Base-by-base conservation (phyloP, 2,888 invertebrate genomes). In the Pomacea canaliculata region DNA sequence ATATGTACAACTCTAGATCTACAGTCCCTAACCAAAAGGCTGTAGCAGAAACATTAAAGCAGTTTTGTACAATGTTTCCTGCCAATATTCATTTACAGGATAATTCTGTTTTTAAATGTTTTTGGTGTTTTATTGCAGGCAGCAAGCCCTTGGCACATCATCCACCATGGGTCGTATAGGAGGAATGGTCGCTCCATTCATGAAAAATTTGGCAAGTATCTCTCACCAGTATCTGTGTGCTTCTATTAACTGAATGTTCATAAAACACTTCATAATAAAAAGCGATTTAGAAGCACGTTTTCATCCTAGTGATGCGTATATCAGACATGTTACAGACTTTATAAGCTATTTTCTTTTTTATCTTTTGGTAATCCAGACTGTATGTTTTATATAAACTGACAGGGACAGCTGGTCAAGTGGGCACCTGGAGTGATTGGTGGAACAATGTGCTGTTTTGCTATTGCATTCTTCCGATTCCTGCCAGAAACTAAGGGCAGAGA, bases 401-500 rank as follows among this genome's bases (percentile, higher is more conserved):
- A 71, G 76, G 48, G 27, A 12, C 60, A 72, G 10, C 10, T 68
- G 3, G 69, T 62, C 0, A 9, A 51, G 16, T 76, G 76, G 76
- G 76, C 63, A 9, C 76, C 76, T 16, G 76, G 76, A 10, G 67
- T 65, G 16, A 23, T 71, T 23, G 67, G 66, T 51, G 76, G 76
- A 9, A 12, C 16, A 19, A 49, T 76, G 60, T 67, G 71, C 27
- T 71, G 66, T 60, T 5, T 68, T 16, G 71, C 67, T n/a, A 49
- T 66, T 56, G 16, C 63, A 19, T 23, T 76, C 27, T n/a, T 76
- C 16, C 27, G 60, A 46, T 71, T 76, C 56, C 67, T 76, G 37
- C 71, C 76, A 23, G 76, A 76, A 67, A 71, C 76, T 18, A 71
- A 71, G 49, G 76, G 76, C 48, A 76, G 71, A 46, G 49, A 76